Evolutionary conservation across 2,888 invertebrate species (phyloP).

Genomic region (Drosophila stalkeri): DNA sequence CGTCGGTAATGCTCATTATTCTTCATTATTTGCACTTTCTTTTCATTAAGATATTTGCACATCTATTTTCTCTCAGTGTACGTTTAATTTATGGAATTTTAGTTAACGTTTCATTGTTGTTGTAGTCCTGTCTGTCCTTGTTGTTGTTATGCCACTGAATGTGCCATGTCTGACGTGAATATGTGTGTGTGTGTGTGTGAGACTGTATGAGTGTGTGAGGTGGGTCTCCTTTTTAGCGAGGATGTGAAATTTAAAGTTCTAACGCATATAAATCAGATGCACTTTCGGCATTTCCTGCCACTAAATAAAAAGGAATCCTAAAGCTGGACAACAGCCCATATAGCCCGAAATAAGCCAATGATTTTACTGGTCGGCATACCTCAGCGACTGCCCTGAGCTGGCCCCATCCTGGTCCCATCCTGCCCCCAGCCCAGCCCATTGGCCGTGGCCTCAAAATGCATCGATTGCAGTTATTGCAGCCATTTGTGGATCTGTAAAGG

Average conservation of each 20-base stretch:
- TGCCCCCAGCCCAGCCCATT: not conserved
- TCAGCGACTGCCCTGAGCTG: not conserved
- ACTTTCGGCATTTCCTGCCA: slow-evolving; percentile 74
- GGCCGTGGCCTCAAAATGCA: slow-evolving; percentile 43
- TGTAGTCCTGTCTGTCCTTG: slow-evolving; percentile 28
- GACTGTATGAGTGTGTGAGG: slow-evolving; percentile 3
- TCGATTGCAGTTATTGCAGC: slow-evolving; percentile 66
- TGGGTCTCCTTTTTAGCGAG: slow-evolving; percentile 16
- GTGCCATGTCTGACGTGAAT: slow-evolving; percentile 41
- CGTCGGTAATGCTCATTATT: not conserved
- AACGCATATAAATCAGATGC: slow-evolving; percentile 81
- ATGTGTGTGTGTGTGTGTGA: slow-evolving; percentile 12
- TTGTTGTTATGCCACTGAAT: slow-evolving; percentile 56
- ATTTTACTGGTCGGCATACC: slow-evolving; percentile 33
- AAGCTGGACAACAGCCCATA: slow-evolving; percentile 31
- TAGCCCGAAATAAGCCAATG: slow-evolving; percentile 64
- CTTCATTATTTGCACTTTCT: not conserved
- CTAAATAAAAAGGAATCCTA: slow-evolving; percentile 23
- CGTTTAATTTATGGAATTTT: slow-evolving; percentile 84
- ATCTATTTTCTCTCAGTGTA: slow-evolving; percentile 45
- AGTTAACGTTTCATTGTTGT: slow-evolving; percentile 54
- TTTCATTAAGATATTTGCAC: not conserved
- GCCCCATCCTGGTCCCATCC: not conserved
- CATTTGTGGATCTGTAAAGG: slow-evolving; percentile 53
- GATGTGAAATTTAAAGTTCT: slow-evolving; percentile 66